phyloP scores from a whole-genome alignment of 1,140 invertebrate genomes.

The Achroia grisella region DNA sequence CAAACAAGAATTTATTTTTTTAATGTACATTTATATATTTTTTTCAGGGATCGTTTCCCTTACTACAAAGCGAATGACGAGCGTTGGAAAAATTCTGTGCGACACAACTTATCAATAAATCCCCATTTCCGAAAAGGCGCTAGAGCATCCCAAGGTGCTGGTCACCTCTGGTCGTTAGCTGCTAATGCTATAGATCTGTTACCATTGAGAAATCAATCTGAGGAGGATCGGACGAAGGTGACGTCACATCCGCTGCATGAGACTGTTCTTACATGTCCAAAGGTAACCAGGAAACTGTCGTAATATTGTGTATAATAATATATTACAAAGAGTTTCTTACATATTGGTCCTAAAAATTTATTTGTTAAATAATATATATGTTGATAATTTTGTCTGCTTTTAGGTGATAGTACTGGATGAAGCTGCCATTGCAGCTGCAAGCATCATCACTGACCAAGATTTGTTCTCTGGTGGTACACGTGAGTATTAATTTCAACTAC shows the following conservation, averaged over 20 bases:
- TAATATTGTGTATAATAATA: too few species aligned
- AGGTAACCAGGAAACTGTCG: conserved; percentile 22
- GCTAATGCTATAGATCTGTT: conserved; percentile 60
- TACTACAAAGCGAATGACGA: conserved; percentile 91
- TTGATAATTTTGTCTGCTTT: conserved; percentile 13
- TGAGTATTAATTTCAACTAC: conserved; percentile 30
- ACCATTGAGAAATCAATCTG: conserved; percentile 34
- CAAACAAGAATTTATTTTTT: too few species aligned
- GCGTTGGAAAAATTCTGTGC: conserved; percentile 92
- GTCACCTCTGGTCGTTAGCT: conserved; percentile 88
- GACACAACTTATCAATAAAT: conserved; percentile 91
- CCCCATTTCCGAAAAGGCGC: conserved; percentile 91
- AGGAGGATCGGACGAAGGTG: conserved; percentile 28
- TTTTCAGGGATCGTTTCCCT: conserved; percentile 84
- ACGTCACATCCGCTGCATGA: conserved; percentile 16
- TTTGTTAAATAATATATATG: background rate
- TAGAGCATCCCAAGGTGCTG: conserved; percentile 87
- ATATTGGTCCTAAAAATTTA: too few species aligned
- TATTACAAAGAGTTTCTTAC: too few species aligned
- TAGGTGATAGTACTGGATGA: conserved; percentile 68
- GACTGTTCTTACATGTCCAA: conserved; percentile 46
- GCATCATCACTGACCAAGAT: conserved; percentile 64
- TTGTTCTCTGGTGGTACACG: conserved; percentile 54
- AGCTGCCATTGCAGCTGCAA: conserved; percentile 66
- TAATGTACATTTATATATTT: background rate